These are phyloP conservation scores for Camarhynchus parvulus DNA, from an alignment of 2,113 vertebrate genomes.

Conservation along the genomic window DNA sequence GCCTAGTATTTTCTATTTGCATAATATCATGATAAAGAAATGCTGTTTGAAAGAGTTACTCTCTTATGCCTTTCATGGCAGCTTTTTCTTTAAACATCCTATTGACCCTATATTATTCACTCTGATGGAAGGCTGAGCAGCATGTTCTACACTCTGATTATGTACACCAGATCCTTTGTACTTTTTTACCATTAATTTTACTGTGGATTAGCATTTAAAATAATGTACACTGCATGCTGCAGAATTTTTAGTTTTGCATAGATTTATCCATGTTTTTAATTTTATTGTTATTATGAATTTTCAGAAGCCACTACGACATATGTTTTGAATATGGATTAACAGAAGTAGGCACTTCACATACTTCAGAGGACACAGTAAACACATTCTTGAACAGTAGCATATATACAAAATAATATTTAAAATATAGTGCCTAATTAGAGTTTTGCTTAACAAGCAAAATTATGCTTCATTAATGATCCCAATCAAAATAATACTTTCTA, in stretches of 20 bases:
- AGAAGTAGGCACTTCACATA: background rate
- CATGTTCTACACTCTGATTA: background rate
- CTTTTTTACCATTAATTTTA: background rate
- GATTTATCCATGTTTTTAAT: background rate
- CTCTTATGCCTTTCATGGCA: background rate
- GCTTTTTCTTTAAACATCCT: background rate
- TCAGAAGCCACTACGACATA: background rate
- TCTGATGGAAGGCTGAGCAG: background rate
- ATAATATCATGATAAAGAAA: background rate
- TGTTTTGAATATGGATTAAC: background rate
- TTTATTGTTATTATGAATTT: background rate
- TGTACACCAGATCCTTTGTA: background rate
- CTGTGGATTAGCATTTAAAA: background rate
- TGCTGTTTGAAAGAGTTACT: background rate
- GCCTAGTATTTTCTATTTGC: background rate
- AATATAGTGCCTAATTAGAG: background rate
- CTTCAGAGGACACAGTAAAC: constrained; percentile 14
- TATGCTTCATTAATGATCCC: background rate
- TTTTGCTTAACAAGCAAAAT: constrained; percentile 20
- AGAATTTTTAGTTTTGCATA: background rate
- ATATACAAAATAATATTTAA: background rate
- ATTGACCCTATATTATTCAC: background rate
- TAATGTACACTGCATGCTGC: background rate
- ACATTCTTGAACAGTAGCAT: background rate
- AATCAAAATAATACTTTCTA: background rate